phyloP scores from a whole-genome alignment of 2,888 invertebrate species.

The Drosophila quinaria region DNA sequence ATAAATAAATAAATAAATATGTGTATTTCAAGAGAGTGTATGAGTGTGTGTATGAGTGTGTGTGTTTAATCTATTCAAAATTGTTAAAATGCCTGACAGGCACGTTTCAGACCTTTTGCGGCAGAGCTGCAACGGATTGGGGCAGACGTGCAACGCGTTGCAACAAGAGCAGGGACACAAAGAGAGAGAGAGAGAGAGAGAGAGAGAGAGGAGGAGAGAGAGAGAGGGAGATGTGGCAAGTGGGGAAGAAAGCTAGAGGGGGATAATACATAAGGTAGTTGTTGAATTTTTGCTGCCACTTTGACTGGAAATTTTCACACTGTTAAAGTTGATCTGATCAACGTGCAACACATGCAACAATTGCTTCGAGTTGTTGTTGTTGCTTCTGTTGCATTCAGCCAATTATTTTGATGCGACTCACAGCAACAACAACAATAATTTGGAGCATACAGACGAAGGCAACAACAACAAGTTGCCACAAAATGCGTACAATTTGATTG shows the following conservation, averaged over 20 bases:
- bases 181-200: not conserved
- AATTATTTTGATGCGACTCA: slow-evolving; percentile 74
- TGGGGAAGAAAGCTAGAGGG: not conserved
- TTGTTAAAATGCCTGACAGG: slow-evolving; percentile 75
- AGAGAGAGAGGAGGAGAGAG: not conserved
- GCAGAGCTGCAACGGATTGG: slow-evolving; percentile 49
- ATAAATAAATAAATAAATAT: slow-evolving; percentile 56
- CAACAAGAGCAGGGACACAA: not conserved
- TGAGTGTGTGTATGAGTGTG: slow-evolving; percentile 17
- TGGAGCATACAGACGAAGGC: slow-evolving; percentile 64
- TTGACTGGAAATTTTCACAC: slow-evolving; percentile 65
- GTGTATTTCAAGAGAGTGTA: slow-evolving; percentile 6
- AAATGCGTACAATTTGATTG: slow-evolving; percentile 75
- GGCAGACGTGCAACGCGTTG: slow-evolving; percentile 49
- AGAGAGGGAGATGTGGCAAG: not conserved
- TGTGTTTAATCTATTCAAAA: slow-evolving; percentile 70
- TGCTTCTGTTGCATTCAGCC: slow-evolving; percentile 58
- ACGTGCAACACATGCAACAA: slow-evolving; percentile 48
- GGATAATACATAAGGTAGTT: not conserved
- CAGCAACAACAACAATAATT: slow-evolving; percentile 53
- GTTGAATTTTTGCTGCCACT: slow-evolving; percentile 49
- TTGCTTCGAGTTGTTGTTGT: slow-evolving; percentile 48
- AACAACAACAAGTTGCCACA: slow-evolving; percentile 41
- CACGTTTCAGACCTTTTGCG: slow-evolving; percentile 69
- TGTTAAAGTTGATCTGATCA: slow-evolving; percentile 50